A percentile compares a stretch with the other conserved stretches of the same genome.
phyloP scores from a whole-genome alignment of 2,113 vertebrate species.

The Platichthys flesus region DNA sequence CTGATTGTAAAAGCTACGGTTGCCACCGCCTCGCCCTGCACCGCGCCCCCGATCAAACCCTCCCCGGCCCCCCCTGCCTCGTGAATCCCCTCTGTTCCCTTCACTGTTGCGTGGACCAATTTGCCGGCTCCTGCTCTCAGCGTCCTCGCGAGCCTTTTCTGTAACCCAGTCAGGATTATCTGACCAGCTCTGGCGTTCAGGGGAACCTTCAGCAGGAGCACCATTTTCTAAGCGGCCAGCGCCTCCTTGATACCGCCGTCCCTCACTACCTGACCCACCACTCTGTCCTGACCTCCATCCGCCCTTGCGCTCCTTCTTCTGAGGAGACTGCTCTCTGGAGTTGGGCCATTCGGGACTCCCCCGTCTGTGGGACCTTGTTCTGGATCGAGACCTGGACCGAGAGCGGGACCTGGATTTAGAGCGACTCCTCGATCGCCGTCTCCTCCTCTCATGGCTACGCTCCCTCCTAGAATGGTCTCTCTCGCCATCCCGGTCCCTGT shows the following conservation, averaged over 20 bases:
- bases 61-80: constrained; percentile 77
- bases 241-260: constrained; percentile 83
- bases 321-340: constrained; percentile 86
- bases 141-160: constrained; percentile 85
- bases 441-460: constrained; percentile 86
- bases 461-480: constrained; percentile 82
- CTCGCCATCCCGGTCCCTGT: constrained; percentile 72
- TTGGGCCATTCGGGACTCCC: constrained; percentile 83
- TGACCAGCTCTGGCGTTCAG: constrained; percentile 82
- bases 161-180: constrained; percentile 93
- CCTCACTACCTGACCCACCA: constrained; percentile 76
- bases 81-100: constrained; percentile 78
- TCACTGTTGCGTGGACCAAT: constrained; percentile 36
- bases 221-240: constrained; percentile 76
- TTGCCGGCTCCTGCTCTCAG: constrained; percentile 84
- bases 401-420: constrained; percentile 79
- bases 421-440: constrained; percentile 84
- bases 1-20: constrained; percentile 73
- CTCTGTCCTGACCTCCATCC: constrained; percentile 62
- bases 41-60: constrained; percentile 84
- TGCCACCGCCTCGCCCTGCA: constrained; percentile 76
- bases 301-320: constrained; percentile 85
- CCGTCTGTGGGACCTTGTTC: constrained; percentile 85
- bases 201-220: constrained; percentile 75
- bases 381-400: constrained; percentile 85